Evolutionary conservation across 2,797 vertebrate genomes (phyloP), one percentile per base, ranked within the genome.

Genomic region (Fistularia tabacaria): DNA sequence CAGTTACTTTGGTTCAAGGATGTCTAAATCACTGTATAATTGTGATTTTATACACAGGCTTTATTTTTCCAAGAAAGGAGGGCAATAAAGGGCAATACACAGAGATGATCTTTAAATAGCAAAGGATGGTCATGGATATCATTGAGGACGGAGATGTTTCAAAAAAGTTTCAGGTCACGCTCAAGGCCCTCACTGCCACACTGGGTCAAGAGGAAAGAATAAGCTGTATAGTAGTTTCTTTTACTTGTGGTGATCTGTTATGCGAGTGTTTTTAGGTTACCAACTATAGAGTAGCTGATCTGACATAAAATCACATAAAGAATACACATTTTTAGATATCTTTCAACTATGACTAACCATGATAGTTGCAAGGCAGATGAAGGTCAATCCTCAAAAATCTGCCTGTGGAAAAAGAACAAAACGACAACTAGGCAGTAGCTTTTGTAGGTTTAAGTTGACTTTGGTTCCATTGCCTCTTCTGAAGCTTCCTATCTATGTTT

Each of bases 401-500:
- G 12, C 43, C 45, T 54, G 14, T 49, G 45, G 15, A 15, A 10
- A 46, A 41, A 1, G 38, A 53, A 14, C 57, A 7, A 50, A 51
- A 37, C 9, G 14, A 46, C 36, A 47, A 50, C 15, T 3, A 25
- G 25, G 25, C 5, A 5, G 5, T 25, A 2, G 25, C 25, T 44
- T 44, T 44, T 50, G 38, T 54, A 25, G 43, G 25, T 71, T 51
- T 50, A 14, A 40, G 13, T 54, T 36, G 3, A 62, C 36, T 37
- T 53, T 3, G 9, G 9, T 50, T 57, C 54, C 14, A 12, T 52
- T 48, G 46, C 49, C 39, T 37, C 2, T 54, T 37, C 54, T 8
- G 14, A 54, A 55, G 54, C 50, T 51, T 45, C 36, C 11, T 10
- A 15, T 49, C 37, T n/a, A 12, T 64, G 13, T 15, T 57, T 25